These are phyloP conservation scores for Oophaga pumilio DNA, from an alignment of 2,113 vertebrate species.

Conservation along the genomic window DNA sequence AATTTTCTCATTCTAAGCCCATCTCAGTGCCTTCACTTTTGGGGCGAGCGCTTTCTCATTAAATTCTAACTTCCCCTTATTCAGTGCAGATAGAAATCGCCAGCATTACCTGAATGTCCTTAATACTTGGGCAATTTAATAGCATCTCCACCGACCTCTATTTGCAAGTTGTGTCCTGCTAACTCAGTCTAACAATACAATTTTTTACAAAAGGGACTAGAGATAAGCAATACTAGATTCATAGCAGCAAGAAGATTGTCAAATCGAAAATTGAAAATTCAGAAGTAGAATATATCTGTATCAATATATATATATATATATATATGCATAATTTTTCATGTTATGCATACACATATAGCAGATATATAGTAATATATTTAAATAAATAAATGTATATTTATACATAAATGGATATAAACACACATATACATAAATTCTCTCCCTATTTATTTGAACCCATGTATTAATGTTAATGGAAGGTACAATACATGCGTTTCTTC, in stretches of 20 bases:
- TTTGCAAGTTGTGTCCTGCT: conserved; percentile 56
- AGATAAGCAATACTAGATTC: conserved; percentile 42
- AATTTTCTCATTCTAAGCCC: conserved; percentile 41
- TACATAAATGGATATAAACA: no score
- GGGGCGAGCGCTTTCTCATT: conserved; percentile 23
- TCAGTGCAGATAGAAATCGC: conserved; percentile 47
- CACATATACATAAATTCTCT: no score
- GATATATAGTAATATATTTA: no score
- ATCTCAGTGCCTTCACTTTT: conserved; percentile 23
- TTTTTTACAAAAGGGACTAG: conserved; percentile 35
- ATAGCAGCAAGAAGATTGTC: not conserved
- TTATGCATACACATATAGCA: no score
- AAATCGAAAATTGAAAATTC: not conserved
- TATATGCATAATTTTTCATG: no score
- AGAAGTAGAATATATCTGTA: not conserved
- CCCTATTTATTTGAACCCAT: no score
- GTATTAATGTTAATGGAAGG: no score
- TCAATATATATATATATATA: conserved; percentile 28
- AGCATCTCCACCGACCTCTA: conserved; percentile 52
- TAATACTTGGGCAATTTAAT: conserved; percentile 51
- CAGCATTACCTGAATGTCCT: conserved; percentile 46
- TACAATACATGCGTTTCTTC: no score
- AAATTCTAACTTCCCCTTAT: conserved; percentile 23
- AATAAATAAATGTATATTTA: no score
- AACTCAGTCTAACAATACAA: conserved; percentile 49